These are phyloP conservation scores for Anoura caudifer DNA, from an alignment of 2,113 vertebrate genomes.

Conservation along the genomic window DNA sequence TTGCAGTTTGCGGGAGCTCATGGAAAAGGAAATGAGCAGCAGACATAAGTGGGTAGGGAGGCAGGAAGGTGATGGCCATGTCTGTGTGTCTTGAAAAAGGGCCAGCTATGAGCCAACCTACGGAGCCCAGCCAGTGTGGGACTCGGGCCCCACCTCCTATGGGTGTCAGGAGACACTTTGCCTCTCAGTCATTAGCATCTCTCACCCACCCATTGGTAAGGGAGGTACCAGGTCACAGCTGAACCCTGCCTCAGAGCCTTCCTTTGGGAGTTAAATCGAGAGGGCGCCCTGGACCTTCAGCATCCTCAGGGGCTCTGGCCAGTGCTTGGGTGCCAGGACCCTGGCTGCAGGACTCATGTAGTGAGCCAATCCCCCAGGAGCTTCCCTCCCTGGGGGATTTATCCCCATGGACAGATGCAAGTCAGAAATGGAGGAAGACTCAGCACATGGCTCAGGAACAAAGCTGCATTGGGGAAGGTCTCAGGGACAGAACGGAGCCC, in stretches of 20 bases:
- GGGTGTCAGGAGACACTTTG: too few relatives aligned
- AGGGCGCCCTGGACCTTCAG: not conserved
- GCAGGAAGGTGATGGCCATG: too few relatives aligned
- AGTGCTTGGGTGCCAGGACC: accelerated
- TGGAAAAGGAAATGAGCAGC: accelerated
- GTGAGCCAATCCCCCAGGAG: not conserved
- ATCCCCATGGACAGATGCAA: not conserved
- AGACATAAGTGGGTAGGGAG: not conserved
- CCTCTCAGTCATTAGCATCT: not conserved
- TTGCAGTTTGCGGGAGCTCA: accelerated
- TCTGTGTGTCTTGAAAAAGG: not conserved
- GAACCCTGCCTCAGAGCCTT: too few relatives aligned
- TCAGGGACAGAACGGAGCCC: not conserved
- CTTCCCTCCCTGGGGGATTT: too few relatives aligned
- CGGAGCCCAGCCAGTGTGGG: not conserved
- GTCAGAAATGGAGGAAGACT: not conserved
- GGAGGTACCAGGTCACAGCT: not conserved
- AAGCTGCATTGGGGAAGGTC: accelerated
- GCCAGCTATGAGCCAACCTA: not conserved
- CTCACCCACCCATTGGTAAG: not conserved
- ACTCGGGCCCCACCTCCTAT: not conserved
- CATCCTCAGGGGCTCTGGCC: not conserved
- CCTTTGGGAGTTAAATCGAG: not conserved
- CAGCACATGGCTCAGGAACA: not conserved
- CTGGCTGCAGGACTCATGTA: not conserved